phyloP scores from a whole-genome alignment of 2,888 invertebrate genomes.

The Cephus pulcher region DNA sequence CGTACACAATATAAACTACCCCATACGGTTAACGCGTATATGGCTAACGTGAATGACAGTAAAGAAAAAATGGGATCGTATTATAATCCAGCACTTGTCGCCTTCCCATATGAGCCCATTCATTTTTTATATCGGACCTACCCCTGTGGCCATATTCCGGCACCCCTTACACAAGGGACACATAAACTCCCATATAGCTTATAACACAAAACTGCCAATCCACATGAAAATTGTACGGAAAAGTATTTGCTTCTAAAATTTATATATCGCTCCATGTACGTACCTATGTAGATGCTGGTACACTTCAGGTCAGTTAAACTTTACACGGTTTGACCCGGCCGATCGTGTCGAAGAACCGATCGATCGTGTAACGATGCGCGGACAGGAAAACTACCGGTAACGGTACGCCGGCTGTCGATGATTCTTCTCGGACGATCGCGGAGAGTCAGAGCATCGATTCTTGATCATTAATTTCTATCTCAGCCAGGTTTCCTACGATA shows the following conservation, averaged over 20 bases:
- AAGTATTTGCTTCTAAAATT: background rate
- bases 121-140: background rate
- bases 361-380: conserved; percentile 38
- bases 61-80: background rate
- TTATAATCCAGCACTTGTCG: conserved; percentile 2
- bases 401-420: conserved; percentile 44
- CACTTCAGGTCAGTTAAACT: background rate
- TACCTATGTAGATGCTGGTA: background rate
- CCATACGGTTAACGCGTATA: background rate
- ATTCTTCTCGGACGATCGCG: conserved; percentile 28
- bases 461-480: conserved; percentile 50
- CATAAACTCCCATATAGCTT: background rate
- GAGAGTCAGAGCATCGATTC: conserved; percentile 32
- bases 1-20: background rate
- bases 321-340: conserved; percentile 19
- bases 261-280: background rate
- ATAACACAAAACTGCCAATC: background rate
- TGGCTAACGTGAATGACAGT: background rate
- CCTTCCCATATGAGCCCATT: conserved; percentile 8
- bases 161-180: background rate
- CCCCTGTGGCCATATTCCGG: background rate
- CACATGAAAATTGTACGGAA: background rate
- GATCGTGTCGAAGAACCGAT: conserved; percentile 30
- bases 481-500: conserved; percentile 22
- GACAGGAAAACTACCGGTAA: conserved; percentile 53